Evolutionary conservation across 2,888 invertebrate genomes (phyloP).

Genomic region (Pseudoips prasinana): DNA sequence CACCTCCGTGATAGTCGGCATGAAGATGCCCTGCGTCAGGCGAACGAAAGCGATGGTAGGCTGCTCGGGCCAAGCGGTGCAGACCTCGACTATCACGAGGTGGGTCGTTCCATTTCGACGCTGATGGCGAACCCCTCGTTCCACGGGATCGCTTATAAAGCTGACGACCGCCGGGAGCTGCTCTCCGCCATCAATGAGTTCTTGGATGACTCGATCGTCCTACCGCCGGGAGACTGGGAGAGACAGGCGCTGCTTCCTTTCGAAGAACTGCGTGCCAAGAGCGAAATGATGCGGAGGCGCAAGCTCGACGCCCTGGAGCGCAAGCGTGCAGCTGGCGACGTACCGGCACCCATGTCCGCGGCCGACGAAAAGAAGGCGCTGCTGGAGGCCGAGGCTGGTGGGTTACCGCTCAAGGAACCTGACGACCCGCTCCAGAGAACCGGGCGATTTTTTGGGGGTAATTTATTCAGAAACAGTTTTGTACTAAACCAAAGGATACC

Average conservation of each 20-base stretch:
- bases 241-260: no score
- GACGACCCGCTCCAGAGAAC: conserved; percentile 91
- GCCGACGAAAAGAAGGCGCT: conserved; percentile 71
- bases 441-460: conserved; percentile 90
- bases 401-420: conserved; percentile 84
- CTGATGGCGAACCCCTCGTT: no score
- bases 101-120: no score
- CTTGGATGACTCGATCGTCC: no score
- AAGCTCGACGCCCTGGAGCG: conserved; percentile 86
- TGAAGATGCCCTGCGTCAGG: conserved; percentile 92
- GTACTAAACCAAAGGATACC: no score
- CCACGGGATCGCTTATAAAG: no score
- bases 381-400: conserved; percentile 64
- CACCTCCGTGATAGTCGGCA: conserved; percentile 95
- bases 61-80: conserved; percentile 93
- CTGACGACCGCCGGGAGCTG: no score
- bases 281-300: conserved; percentile 89
- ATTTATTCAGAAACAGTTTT: conserved; percentile 59
- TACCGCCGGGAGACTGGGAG: no score
- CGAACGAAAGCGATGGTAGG: conserved; percentile 96
- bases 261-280: conserved; percentile 93
- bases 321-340: conserved; percentile 57
- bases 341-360: conserved; percentile 23
- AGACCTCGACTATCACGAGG: no score
- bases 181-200: no score